Conservation (phyloP, 35 echinoderm and acorn worm genomes). For the Nesometra sesokonis region DNA sequence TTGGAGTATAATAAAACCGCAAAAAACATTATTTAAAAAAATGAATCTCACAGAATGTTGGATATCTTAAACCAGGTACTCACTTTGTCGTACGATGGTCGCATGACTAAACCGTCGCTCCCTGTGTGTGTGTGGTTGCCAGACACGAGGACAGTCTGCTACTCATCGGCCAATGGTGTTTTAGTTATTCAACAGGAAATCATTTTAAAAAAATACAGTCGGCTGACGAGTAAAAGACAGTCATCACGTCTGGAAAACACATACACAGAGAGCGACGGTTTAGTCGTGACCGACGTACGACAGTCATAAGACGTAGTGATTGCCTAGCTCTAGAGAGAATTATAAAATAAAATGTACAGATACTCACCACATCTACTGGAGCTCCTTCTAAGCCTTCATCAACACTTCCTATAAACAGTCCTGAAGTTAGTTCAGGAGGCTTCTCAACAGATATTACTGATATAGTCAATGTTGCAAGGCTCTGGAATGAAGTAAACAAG, state of each 20-base stretch:
- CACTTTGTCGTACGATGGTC: too few relatives aligned
- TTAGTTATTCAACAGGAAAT: too few relatives aligned
- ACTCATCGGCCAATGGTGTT: too few relatives aligned
- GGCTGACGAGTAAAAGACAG: too few relatives aligned
- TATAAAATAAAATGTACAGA: background rate
- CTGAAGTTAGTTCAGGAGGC: background rate
- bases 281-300: background rate
- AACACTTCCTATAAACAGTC: background rate
- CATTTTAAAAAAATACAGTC: background rate
- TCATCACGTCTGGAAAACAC: too few relatives aligned
- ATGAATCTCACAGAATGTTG: background rate
- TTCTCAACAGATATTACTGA: background rate
- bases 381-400: background rate
- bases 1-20: too few relatives aligned
- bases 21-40: background rate
- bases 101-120: too few relatives aligned
- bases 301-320: too few relatives aligned
- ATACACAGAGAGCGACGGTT: too few relatives aligned
- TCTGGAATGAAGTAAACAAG: background rate
- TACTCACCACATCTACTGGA: background rate
- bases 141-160: too few relatives aligned
- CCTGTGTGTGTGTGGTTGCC: too few relatives aligned
- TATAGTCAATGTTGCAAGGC: background rate
- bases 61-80: too few relatives aligned
- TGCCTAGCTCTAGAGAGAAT: conserved; percentile 2